phyloP scores from a whole-genome alignment of 2,888 invertebrate genomes.

The Argyra leucocephala region DNA sequence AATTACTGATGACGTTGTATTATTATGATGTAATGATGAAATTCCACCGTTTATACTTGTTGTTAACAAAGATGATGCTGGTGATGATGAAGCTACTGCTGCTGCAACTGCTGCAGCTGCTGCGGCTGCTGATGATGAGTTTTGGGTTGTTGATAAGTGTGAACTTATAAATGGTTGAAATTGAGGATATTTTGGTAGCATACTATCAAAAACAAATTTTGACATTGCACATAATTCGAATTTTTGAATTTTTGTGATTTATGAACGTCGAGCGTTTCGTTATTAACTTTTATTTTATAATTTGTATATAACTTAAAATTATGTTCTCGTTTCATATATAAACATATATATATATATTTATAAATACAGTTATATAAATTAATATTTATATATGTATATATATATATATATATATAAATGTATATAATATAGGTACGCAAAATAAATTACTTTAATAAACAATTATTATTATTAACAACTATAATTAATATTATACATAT shows the following conservation, averaged over 20 bases:
- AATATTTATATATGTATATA: too few relatives aligned
- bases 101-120: conserved; percentile 45
- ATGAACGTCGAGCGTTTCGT: not conserved
- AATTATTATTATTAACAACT: too few relatives aligned
- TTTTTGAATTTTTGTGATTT: conserved; percentile 26
- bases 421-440: too few relatives aligned
- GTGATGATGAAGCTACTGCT: conserved; percentile 35
- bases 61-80: conserved; percentile 47
- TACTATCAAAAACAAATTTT: conserved; percentile 96
- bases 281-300: not conserved
- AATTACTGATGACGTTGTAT: conserved; percentile 17
- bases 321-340: too few relatives aligned
- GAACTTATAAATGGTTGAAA: conserved; percentile 52
- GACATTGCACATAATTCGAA: conserved; percentile 69
- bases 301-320: too few relatives aligned
- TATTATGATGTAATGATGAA: conserved; percentile 21
- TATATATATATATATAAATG: too few relatives aligned
- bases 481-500: too few relatives aligned
- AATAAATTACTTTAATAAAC: too few relatives aligned
- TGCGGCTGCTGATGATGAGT: conserved; percentile 60
- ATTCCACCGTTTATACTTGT: conserved; percentile 28
- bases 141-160: conserved; percentile 47
- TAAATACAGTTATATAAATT: too few relatives aligned
- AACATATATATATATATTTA: too few relatives aligned
- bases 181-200: conserved; percentile 88